phyloP scores from a whole-genome alignment of 2,113 vertebrate genomes.

The Mesembrinibis cayennensis region DNA sequence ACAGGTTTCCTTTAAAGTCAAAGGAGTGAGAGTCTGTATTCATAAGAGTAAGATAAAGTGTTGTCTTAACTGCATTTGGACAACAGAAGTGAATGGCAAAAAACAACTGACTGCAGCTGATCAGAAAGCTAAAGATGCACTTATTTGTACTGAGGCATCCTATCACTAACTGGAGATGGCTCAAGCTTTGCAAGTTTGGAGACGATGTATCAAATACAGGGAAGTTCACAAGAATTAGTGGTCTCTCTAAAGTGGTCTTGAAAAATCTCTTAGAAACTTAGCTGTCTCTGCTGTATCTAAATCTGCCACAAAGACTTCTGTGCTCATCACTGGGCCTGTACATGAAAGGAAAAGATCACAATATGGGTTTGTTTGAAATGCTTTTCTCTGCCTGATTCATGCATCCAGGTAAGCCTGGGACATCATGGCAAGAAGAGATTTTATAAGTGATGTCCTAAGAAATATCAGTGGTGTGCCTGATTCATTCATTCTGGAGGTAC shows the following conservation, averaged over 20 bases:
- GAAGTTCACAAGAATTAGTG: neutral
- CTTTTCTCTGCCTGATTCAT: neutral
- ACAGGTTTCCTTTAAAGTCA: neutral
- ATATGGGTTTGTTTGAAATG: fast-evolving
- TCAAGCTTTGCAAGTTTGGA: neutral
- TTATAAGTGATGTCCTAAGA: neutral
- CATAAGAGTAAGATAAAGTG: neutral
- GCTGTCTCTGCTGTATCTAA: neutral
- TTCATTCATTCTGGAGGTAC: neutral
- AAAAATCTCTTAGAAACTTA: neutral
- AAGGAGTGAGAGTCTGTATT: neutral
- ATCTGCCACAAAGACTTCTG: neutral
- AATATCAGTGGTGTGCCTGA: neutral
- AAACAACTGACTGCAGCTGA: neutral
- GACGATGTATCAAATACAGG: neutral
- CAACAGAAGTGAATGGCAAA: neutral
- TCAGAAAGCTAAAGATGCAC: neutral
- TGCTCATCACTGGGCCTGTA: neutral
- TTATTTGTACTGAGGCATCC: neutral
- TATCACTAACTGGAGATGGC: neutral
- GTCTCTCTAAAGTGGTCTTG: neutral
- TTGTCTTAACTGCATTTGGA: neutral
- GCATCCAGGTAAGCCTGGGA: neutral
- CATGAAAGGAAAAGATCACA: neutral
- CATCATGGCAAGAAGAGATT: neutral